A percentile compares a stretch with the other conserved stretches of the same genome.
phyloP scores from a whole-genome alignment of 2,113 vertebrate species.

The Ranitomeya imitator region DNA sequence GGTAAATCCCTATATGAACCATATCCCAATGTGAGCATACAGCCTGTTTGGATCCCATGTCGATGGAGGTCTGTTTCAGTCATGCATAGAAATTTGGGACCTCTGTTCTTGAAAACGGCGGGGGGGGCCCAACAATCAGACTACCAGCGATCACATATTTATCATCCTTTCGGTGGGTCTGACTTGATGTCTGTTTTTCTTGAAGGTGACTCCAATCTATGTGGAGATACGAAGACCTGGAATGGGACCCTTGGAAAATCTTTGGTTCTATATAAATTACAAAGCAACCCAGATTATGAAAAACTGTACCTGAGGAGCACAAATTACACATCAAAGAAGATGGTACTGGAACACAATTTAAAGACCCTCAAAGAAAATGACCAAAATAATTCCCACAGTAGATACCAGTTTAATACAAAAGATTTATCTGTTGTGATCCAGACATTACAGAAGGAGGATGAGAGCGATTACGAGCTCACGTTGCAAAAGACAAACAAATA shows the following conservation, averaged over 20 bases:
- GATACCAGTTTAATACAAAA: not conserved
- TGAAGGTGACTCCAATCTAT: not conserved
- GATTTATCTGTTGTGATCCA: not conserved
- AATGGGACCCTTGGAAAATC: not conserved
- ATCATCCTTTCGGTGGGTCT: too few relatives aligned
- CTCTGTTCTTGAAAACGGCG: too few relatives aligned
- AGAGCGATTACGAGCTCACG: not conserved
- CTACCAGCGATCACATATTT: too few relatives aligned
- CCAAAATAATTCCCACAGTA: too few relatives aligned
- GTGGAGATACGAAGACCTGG: not conserved
- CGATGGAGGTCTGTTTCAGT: too few relatives aligned
- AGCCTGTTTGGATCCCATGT: too few relatives aligned
- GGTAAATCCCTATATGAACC: too few relatives aligned
- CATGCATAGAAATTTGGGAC: too few relatives aligned
- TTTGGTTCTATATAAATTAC: not conserved
- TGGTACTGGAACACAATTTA: not conserved
- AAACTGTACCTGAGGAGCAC: not conserved
- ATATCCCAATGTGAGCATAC: too few relatives aligned
- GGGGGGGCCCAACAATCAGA: too few relatives aligned
- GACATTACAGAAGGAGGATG: not conserved
- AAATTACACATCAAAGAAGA: too few relatives aligned
- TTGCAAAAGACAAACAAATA: not conserved
- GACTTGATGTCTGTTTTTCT: not conserved
- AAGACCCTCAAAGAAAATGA: accelerated
- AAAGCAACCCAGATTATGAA: not conserved